phyloP scores from a whole-genome alignment of 1,140 invertebrate species.

The Drosophila sucinea region DNA sequence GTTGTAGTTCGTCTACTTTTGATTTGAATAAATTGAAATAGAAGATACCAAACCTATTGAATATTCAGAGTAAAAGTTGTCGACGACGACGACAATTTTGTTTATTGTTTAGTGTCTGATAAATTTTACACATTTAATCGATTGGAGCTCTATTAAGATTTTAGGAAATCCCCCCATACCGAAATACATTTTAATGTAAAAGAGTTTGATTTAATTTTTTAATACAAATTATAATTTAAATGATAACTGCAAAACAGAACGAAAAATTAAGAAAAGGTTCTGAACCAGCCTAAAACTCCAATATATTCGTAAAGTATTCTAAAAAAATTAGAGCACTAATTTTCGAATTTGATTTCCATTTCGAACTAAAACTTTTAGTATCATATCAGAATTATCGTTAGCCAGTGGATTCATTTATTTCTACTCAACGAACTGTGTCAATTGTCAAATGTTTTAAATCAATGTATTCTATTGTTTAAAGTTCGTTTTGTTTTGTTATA shows the following conservation, averaged over 20 bases:
- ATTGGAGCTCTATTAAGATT: constrained; percentile 19
- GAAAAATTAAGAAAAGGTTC: too few species aligned
- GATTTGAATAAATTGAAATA: constrained; percentile 71
- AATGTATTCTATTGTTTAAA: not conserved
- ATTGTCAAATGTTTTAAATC: not conserved
- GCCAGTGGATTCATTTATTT: not conserved
- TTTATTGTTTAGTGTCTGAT: constrained; percentile 50
- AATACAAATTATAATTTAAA: not conserved
- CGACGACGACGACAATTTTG: constrained; percentile 43
- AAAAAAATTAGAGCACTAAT: too few species aligned
- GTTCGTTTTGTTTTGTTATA: not conserved
- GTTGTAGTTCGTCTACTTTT: constrained; percentile 7
- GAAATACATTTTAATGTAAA: too few species aligned
- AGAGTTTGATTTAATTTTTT: not conserved
- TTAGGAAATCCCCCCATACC: not conserved
- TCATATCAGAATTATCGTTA: too few species aligned
- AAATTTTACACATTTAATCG: constrained; percentile 51
- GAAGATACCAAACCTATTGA: constrained; percentile 51
- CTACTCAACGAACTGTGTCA: constrained; percentile 4
- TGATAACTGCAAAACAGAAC: too few species aligned
- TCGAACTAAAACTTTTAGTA: too few species aligned
- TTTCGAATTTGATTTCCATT: too few species aligned
- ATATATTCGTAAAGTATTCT: too few species aligned
- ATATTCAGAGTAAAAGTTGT: constrained; percentile 71
- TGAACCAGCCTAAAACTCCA: too few species aligned